Percentiles rank a stretch among this genome's conserved stretches.
phyloP scores from a whole-genome alignment of 1,140 invertebrate species.

The Cardiocondyla obscurior region DNA sequence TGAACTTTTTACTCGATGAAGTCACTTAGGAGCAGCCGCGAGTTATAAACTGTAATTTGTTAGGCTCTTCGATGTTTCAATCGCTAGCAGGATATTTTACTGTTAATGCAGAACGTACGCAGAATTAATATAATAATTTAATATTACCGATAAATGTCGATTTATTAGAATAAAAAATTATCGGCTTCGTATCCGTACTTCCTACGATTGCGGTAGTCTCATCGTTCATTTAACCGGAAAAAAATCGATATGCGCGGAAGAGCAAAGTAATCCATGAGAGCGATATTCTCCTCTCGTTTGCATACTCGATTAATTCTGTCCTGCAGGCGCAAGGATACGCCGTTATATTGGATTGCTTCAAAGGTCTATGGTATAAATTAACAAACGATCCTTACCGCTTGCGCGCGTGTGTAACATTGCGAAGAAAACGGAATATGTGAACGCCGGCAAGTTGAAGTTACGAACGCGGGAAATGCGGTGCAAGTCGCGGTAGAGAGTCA shows the following conservation, averaged over 20 bases:
- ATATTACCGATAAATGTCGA: background rate
- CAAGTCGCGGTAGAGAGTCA: slow-evolving; percentile 28
- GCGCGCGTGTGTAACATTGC: slow-evolving; percentile 6
- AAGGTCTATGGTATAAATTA: slow-evolving; percentile 56
- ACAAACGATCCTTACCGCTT: slow-evolving; percentile 14
- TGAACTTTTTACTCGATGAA: background rate
- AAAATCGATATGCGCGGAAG: slow-evolving; percentile 11
- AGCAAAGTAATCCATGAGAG: slow-evolving; percentile 9
- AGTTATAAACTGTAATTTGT: background rate
- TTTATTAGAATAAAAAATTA: background rate
- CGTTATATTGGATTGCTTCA: slow-evolving; percentile 54
- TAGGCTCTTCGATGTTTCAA: background rate
- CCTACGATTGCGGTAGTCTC: background rate
- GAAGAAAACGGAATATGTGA: background rate
- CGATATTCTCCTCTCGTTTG: slow-evolving; percentile 32
- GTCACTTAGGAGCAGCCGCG: background rate
- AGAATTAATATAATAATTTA: background rate
- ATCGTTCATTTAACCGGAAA: background rate
- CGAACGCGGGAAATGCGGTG: slow-evolving; percentile 29
- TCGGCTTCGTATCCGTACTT: background rate
- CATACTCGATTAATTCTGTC: slow-evolving; percentile 34
- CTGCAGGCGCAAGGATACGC: background rate
- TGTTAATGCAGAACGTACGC: background rate
- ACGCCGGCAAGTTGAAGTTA: slow-evolving; percentile 29
- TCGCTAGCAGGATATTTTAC: background rate